Base-by-base conservation (phyloP, 2,797 vertebrate species). In the Spinibarbus caldwelli region DNA sequence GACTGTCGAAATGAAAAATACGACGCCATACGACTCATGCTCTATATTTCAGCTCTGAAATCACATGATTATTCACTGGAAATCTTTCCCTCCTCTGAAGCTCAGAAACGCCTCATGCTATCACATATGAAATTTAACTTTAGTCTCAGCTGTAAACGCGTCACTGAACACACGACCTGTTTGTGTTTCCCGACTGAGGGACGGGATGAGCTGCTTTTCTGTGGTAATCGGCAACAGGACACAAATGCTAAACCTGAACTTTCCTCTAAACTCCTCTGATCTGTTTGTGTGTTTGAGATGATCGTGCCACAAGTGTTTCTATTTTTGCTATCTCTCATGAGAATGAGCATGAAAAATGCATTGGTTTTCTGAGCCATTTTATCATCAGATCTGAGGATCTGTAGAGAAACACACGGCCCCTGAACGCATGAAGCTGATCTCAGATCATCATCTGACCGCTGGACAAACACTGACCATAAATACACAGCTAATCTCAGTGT, bases 201-300 rank as follows among this genome's bases (percentile, higher is more conserved):
- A 36, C 4, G 9, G 19, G 17, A 67, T 21, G 1, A 38, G 36
- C 36, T 68, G 8, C 23, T 38, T 11, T 68, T 68, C 19, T 38
- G 19, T 38, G 5, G 2, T 23, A 38, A 38, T 68, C 19, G 9
- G 19, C 66, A 26, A 12, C 38, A 43, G 23, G n/a, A 72, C n/a
- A n/a, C 38, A 26, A 15, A 43, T 7, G 12, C 38, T 26, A 38
- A 71, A 71, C 36, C 67, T 68, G 21, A 68, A 68, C 36, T 5
- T 41, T 41, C 67, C 66, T 68, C 49, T 68, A 23, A 68, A 68
- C 19, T 68, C 21, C 41, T 29, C 14, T 72, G 68, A 71, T 71
- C 38, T 8, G 38, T 71, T 71, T 57, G 12, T 57, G 12, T 47
- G 15, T 73, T 31, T 2, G 43, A 73, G n/a, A 73, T 1, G 15